Conservation (phyloP, 2,113 vertebrate species). For the Cyrtonyx montezumae region DNA sequence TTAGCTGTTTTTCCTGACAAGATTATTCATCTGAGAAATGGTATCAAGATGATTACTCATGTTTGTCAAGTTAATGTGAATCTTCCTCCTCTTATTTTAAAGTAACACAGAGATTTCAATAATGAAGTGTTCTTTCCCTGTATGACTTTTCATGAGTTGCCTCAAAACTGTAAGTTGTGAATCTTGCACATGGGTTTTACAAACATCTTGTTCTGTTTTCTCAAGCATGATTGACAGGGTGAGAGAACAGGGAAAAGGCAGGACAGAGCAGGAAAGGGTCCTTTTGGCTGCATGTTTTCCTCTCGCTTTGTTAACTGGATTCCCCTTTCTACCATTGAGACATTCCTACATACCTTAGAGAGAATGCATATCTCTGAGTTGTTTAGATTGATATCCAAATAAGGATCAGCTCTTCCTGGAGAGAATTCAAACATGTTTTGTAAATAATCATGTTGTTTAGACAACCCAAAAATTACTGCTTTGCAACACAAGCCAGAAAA, state of each 20-base stretch:
- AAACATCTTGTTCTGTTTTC: not conserved
- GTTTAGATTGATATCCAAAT: not conserved
- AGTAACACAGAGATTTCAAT: not conserved
- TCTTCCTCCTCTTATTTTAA: not conserved
- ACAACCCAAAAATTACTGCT: not conserved
- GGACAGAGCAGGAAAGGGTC: not conserved
- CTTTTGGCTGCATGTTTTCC: not conserved
- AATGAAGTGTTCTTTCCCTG: not conserved
- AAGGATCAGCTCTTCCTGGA: not conserved
- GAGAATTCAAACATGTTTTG: not conserved
- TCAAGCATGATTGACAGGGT: not conserved
- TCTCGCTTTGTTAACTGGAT: not conserved
- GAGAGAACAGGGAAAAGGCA: not conserved
- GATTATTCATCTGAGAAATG: constrained; percentile 68
- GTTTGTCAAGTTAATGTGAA: not conserved
- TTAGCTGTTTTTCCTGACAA: constrained; percentile 60
- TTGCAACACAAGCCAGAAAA: not conserved
- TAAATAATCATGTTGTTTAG: not conserved
- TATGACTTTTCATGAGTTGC: not conserved
- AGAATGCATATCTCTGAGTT: not conserved
- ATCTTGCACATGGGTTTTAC: not conserved
- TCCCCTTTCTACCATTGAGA: not conserved
- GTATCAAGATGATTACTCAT: constrained; percentile 62
- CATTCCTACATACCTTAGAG: not conserved
- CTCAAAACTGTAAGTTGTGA: not conserved